phyloP scores from a whole-genome alignment of 2,113 vertebrate species.

The Columba janthina region DNA sequence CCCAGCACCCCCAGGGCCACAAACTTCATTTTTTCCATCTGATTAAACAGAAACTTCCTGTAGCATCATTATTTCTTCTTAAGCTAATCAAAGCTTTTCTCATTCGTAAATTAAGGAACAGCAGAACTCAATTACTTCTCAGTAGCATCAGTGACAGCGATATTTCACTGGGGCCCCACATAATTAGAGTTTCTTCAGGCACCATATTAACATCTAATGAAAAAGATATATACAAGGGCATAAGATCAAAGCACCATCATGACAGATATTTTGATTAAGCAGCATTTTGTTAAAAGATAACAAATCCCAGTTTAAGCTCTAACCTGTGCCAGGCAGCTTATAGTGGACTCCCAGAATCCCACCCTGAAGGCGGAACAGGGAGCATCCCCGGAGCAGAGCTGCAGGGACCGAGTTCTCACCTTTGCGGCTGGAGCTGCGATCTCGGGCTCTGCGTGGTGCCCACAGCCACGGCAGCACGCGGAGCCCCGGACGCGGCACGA shows the following conservation, averaged over 20 bases:
- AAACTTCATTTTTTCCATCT: not conserved
- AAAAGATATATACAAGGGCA: not conserved
- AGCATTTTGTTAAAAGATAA: not conserved
- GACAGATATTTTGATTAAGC: not conserved
- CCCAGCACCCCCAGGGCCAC: not conserved
- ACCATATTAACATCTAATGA: not conserved
- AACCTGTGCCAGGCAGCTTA: not conserved
- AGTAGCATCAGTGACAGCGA: not conserved
- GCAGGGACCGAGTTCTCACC: not conserved
- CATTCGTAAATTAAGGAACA: not conserved
- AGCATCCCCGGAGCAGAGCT: not conserved
- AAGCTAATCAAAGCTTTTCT: not conserved
- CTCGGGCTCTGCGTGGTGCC: rapidly evolving
- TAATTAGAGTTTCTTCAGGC: not conserved
- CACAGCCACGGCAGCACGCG: no score
- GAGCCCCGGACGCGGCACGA: not conserved
- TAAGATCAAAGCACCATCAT: not conserved
- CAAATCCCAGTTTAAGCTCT: not conserved
- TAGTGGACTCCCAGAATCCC: not conserved
- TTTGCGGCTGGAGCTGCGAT: not conserved
- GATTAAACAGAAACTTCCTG: not conserved
- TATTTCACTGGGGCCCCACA: not conserved
- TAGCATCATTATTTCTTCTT: not conserved
- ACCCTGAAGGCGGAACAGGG: not conserved
- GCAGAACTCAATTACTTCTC: not conserved